A percentile compares a stretch with the other conserved stretches of the same genome.
These are phyloP conservation scores for Heteropelma amictum DNA, from an alignment of 2,888 invertebrate genomes.

Conservation along the genomic window DNA sequence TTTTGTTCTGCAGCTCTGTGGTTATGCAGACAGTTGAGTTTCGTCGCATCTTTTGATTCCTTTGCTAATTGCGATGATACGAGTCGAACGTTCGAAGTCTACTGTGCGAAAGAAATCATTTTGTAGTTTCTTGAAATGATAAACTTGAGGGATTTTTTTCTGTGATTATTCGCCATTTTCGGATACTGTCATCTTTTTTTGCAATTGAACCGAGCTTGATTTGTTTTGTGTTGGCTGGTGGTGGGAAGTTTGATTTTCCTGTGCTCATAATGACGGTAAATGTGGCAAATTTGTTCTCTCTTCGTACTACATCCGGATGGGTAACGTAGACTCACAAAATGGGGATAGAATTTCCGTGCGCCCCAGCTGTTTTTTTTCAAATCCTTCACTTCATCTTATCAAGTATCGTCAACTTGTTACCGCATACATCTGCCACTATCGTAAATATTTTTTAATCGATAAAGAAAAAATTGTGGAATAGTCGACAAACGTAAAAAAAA, in stretches of 20 bases:
- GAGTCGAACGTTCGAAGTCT: too few relatives aligned
- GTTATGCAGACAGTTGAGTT: too few relatives aligned
- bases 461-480: background rate
- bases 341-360: constrained; percentile 15
- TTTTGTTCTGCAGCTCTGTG: too few relatives aligned
- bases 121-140: background rate
- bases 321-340: constrained; percentile 9
- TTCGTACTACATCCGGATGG: background rate
- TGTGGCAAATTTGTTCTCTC: background rate
- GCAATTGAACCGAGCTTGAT: too few relatives aligned
- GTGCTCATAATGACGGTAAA: background rate
- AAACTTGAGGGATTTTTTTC: background rate
- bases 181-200: background rate
- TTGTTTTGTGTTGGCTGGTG: background rate
- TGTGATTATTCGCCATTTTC: background rate
- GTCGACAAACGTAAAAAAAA: background rate
- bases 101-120: too few relatives aligned
- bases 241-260: background rate
- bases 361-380: background rate
- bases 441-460: background rate
- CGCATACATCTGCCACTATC: background rate
- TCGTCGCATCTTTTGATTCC: too few relatives aligned
- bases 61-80: too few relatives aligned
- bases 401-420: background rate
- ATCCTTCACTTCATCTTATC: too few relatives aligned